Percentiles rank a stretch among this genome's conserved stretches.
phyloP scores from a whole-genome alignment of 2,113 vertebrate genomes.

The Zosterops lateralis region DNA sequence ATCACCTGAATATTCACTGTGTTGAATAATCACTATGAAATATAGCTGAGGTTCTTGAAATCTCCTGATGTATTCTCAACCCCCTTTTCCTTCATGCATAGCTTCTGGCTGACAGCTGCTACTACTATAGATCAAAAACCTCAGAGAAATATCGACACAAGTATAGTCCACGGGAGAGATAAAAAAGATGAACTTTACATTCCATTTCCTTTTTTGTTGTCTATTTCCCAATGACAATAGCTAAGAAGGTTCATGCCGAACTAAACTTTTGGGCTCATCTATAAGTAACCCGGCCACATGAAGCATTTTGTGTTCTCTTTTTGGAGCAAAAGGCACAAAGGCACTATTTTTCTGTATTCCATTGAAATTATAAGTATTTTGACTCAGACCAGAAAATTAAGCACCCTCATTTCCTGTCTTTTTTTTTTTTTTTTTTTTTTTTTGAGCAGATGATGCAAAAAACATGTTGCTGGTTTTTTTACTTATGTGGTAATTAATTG shows the following conservation, averaged over 20 bases:
- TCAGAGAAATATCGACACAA: neutral
- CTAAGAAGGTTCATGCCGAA: neutral
- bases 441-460: neutral
- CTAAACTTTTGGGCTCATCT: neutral
- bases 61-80: neutral
- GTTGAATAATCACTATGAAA: neutral
- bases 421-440: neutral
- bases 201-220: neutral
- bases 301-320: neutral
- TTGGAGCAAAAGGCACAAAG: neutral
- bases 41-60: neutral
- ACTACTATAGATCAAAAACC: neutral
- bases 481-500: neutral
- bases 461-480: neutral
- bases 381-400: neutral
- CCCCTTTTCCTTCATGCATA: neutral
- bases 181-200: neutral
- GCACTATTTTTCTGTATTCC: neutral
- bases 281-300: neutral
- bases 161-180: neutral
- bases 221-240: neutral
- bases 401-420: neutral
- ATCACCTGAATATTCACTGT: neutral
- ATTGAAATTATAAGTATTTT: neutral
- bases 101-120: neutral